Evolutionary conservation across 1,140 invertebrate genomes (phyloP), one percentile per base, ranked within the genome.

Genomic region (Trichomalopsis sarcophagae): DNA sequence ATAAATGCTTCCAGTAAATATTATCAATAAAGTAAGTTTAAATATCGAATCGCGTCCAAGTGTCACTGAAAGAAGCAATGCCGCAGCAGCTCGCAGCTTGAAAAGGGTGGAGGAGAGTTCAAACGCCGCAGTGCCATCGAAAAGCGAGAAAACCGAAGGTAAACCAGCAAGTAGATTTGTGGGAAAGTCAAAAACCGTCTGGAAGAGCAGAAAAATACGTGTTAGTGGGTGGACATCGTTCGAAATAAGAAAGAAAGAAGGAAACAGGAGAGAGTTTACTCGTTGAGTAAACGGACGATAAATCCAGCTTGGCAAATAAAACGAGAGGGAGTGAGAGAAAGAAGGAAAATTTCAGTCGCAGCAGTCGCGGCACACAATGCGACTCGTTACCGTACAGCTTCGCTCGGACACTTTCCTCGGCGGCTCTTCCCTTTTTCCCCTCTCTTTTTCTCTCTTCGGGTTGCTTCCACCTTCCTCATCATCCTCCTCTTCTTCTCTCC

Each of bases 271-370:
- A 40, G 68, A 73, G 30, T 71, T 79, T 81, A 81, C 85, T 87
- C 84, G 85, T 87, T 85, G 85, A 81, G 87, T 88, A 89, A 89
- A 88, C 86, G 87, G 87, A 87, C 89, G 87, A 89, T 90, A 90
- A 90, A 89, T 89, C 86, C 86, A 79, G 73, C 86, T 86, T 84
- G 86, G 87, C 83, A 88, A 90, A 89, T 89, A 88, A 88, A 89
- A 88, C 86, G 87, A 81, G 74, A 47, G 7, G 17, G 78, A 50
- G 79, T 17, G 62, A 83, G 36, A 83, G 36, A 69, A 73, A 68
- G 62, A 77, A n/a, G 55, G 81, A 87, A 87, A 89, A 82, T 87
- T 88, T 83, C 84, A 82, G 84, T 85, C 84, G 78, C 84, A 87
- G 78, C 86, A 87, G 36, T 50, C 17, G 40, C 14, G 21, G 78